These are phyloP conservation scores for Lycocorax pyrrhopterus DNA, from an alignment of 2,113 vertebrate species.

Conservation along the genomic window DNA sequence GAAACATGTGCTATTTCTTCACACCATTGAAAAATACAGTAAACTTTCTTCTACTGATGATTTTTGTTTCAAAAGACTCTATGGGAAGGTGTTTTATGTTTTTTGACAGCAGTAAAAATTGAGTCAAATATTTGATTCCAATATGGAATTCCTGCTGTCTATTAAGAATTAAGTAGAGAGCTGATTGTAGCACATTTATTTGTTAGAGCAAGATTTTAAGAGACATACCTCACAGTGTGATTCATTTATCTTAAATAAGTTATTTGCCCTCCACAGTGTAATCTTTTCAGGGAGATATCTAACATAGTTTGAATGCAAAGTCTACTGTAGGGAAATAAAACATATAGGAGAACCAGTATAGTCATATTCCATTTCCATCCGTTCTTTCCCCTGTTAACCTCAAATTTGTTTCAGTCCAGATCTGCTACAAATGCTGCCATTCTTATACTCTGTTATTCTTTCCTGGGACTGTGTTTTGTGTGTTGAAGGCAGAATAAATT, in stretches of 20 bases:
- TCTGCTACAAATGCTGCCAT: not conserved
- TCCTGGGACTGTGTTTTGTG: not conserved
- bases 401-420: not conserved
- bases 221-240: not conserved
- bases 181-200: not conserved
- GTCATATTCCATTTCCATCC: conserved; percentile 10
- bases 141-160: not conserved
- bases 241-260: conserved; percentile 33
- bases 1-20: not conserved
- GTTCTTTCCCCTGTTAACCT: not conserved
- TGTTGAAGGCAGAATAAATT: not conserved
- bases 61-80: not conserved
- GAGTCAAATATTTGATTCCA: conserved; percentile 2
- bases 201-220: not conserved
- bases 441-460: not conserved
- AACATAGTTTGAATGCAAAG: conserved; percentile 13
- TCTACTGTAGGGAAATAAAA: not conserved
- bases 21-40: not conserved
- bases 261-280: conserved; percentile 1
- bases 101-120: not conserved
- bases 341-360: not conserved
- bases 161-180: conserved; percentile 14
- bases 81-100: not conserved
- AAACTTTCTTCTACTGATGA: not conserved
- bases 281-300: not conserved